Base-by-base conservation (phyloP, 2,888 invertebrate genomes). In the Cabera pusaria region DNA sequence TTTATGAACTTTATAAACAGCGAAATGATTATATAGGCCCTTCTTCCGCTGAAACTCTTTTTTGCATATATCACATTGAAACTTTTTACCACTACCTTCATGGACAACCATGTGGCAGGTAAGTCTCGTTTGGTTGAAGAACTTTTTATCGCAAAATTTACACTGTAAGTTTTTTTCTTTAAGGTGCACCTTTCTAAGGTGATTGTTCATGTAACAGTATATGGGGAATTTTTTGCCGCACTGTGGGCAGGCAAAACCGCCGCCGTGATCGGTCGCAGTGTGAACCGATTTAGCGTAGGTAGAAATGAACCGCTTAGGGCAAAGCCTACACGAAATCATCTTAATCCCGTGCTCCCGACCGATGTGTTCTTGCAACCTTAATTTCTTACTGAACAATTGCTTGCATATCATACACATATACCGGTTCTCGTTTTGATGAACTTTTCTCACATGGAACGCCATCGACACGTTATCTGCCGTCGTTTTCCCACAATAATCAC, bases 151-250 rank as follows among this genome's bases (percentile, higher is more conserved):
- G 14, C 14, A 14, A 3, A 14, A 3, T 14, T 14, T 14, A 14
- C 14, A 14, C 14, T 14, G 3, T 2, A 3, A 2, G 14, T 14
- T 14, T 14, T 14, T 14, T 4, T 14, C 14, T 3, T 14, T 14
- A 4, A 14, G 14, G 4, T 14, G 14, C 14, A 3, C 14, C 2
- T 14, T 14, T 14, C 4, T 60, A 1, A 83, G 52, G 31, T 85
- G 86, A 26, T 76, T 75, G 0, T 69, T 59, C 72, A 83, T 73
- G 9, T 66, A 64, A 0, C 80, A 81, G 45, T 83, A 76, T 28
- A 70, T 75, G 0, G 71, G 69, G 24, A 82, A 85, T 1, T 73
- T 28, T 28, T 71, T 74, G 0, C 64, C 69, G 22, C 85, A 85
- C 21, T 74, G 70, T 0, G 57, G 37, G 28, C 85, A 85, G 29